Evolutionary conservation across 2,888 invertebrate genomes (phyloP), one percentile per base, ranked within the genome.

Genomic region (Eurois occulta): DNA sequence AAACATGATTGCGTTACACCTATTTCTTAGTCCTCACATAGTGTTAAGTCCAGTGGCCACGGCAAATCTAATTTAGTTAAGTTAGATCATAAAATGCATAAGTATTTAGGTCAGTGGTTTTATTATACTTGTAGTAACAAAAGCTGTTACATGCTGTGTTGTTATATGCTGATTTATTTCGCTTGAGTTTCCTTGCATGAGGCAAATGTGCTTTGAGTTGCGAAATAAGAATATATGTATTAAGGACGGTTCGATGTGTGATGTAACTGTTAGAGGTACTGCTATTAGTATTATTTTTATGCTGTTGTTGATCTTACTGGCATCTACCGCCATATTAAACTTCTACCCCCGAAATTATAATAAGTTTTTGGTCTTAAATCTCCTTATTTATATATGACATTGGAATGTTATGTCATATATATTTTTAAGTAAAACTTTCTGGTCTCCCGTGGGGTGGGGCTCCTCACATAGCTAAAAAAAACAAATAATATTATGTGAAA

Each of bases 61-160:
- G 28, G 58, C 72, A 77, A 80, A 86, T 86, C 81, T 87, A 87
- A 87, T 88, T 90, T 87, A 87, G 80, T 85, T 86, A 84, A 90
- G 88, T 90, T 90, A 84, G 91, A 90, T 92, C 92, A 93, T 93
- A 94, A 94, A 93, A 91, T 89, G 90, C 76, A 67, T 83, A 90
- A 90, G 91, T 91, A 94, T 94, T 92, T 92, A 87, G 93, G 93
- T 84, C 93, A 93, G 75, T 83, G 76, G 90, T 92, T 94, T 94
- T 93, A 94, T 94, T 93, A 92, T 92, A 90, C 24, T 78, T 74
- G 82, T 85, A 38, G 78, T 58, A 82, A 84, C 76, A 78, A 84
- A 78, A 78, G 83, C 82, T 73, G 72, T 85, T 76, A 72, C 70
- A 68, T 72, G 60, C 64, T n/a, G 55, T 60, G 46, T 66, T 83